Conservation (phyloP, 2,113 vertebrate species). For the Callipepla squamata region DNA sequence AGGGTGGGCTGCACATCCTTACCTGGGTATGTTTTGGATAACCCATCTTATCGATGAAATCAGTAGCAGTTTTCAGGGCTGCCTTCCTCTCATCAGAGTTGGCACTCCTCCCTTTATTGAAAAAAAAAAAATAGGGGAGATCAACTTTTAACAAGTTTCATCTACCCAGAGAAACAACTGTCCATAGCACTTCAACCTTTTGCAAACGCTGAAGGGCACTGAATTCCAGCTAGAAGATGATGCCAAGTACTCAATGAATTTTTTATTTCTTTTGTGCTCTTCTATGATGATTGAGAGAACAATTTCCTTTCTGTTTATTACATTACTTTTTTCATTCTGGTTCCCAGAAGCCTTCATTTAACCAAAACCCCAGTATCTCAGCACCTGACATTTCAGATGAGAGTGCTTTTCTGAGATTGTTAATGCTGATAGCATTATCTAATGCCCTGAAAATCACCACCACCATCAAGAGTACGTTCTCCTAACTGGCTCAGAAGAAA, state of each 20-base stretch:
- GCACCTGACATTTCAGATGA: background rate
- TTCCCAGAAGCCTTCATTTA: background rate
- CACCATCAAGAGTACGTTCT: background rate
- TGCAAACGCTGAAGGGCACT: background rate
- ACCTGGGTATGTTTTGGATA: conserved; percentile 94
- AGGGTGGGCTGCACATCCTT: background rate
- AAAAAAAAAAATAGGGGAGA: background rate
- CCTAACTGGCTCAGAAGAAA: background rate
- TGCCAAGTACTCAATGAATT: background rate
- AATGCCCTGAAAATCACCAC: background rate
- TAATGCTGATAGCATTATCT: background rate
- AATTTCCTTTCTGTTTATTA: background rate
- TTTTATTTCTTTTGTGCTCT: background rate
- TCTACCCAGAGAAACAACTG: background rate
- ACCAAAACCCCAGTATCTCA: background rate
- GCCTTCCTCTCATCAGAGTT: conserved; percentile 92
- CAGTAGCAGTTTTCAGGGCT: conserved; percentile 89
- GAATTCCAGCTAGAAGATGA: background rate
- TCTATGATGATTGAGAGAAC: background rate
- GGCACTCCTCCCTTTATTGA: conserved; percentile 85
- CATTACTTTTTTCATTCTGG: background rate
- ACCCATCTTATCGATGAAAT: conserved; percentile 96
- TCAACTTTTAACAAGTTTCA: background rate
- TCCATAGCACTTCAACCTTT: background rate
- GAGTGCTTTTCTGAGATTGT: background rate